Evolutionary conservation across 1,140 invertebrate species (phyloP).

Genomic region (Halictus rubicundus): DNA sequence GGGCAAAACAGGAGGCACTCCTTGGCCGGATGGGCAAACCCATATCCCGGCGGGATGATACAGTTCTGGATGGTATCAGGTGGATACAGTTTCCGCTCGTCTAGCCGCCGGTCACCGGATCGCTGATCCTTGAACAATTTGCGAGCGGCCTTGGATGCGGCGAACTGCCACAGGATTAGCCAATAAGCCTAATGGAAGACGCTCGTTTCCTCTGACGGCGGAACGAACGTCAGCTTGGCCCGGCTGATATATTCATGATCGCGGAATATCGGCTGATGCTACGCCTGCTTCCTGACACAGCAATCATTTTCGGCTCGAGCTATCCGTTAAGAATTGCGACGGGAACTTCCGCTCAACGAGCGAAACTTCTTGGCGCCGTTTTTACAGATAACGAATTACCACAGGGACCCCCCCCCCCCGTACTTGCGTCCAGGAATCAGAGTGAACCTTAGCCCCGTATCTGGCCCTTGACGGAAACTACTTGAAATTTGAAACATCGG

Average conservation of each 20-base stretch:
- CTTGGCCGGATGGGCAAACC: conserved; percentile 50
- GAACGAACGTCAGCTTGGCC: conserved; percentile 28
- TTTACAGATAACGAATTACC: not conserved
- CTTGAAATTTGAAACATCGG: too few species aligned
- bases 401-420: not conserved
- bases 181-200: conserved; percentile 66
- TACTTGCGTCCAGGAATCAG: not conserved
- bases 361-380: not conserved
- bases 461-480: too few species aligned
- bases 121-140: conserved; percentile 57
- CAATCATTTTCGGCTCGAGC: conserved; percentile 20
- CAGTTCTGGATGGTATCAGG: conserved; percentile 48
- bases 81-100: conserved; percentile 58
- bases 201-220: conserved; percentile 52
- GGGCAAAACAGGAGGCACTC: conserved; percentile 67
- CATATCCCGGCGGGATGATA: conserved; percentile 41
- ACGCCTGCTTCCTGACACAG: not conserved
- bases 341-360: not conserved
- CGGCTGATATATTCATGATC: conserved; percentile 39
- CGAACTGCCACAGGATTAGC: conserved; percentile 50
- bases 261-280: conserved; percentile 38
- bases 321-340: not conserved
- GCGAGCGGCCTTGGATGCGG: conserved; percentile 42
- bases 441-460: not conserved
- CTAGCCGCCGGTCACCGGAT: conserved; percentile 41